Base-by-base conservation (phyloP, 1,140 invertebrate species). In the Halesus radiatus region DNA sequence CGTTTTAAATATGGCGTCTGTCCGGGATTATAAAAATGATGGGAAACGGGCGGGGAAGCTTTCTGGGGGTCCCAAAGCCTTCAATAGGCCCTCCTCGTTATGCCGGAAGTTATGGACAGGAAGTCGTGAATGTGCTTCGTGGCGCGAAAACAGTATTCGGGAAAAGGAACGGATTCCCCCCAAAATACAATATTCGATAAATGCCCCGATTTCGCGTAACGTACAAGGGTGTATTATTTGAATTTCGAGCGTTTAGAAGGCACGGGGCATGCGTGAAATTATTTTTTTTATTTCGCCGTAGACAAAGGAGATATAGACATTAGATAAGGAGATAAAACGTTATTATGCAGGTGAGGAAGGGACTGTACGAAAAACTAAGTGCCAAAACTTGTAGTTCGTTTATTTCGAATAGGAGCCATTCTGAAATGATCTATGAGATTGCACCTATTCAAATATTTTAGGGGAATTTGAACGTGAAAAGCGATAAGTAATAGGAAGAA, bases 111-210 rank as follows among this genome's bases (percentile, higher is more conserved):
- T 80, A 80, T 66, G 78, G 78, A 80, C 78, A 66, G 78, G 78
- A 80, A 80, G 78, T 75, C 32, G 78, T 75, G 78, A 80, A 80
- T 80, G 70, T 80, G 78, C 78, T 80, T 29, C 72, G 62, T 66
- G 60, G 58, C 72, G 78, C 78, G 70, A 75, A 74, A 74, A 53
- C 56, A 45, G 37, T 45, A 80, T 80, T 60, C 29, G 52, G n/a
- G 54, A 56, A 77, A 77, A 77, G 75, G 75, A 64, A 60, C 29
- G 23, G 23, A 26, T 1, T 56, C 52, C 53, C 53, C 72, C 72
- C 6, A 32, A 56, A 58, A 56, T 75, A 72, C 37, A 45, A 45
- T 72, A 22, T 72, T 72, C 68, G 68, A 72, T 72, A 72, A 72
- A 72, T 72, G 45, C 68, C 50, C 37, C 50, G 45, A 23, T 53